phyloP scores from a whole-genome alignment of 2,113 vertebrate species.

The Amia ocellicauda region DNA sequence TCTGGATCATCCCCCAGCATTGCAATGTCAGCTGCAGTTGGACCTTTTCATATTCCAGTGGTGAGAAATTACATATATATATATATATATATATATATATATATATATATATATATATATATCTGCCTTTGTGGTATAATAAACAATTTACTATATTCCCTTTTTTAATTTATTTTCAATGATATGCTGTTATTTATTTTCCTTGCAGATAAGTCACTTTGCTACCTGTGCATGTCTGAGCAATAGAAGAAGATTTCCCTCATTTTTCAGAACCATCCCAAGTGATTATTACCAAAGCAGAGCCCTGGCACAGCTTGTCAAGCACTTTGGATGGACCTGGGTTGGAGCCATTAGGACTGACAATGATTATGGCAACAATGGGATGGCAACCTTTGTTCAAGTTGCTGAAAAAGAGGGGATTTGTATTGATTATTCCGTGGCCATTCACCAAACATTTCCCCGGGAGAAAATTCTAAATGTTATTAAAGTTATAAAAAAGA shows the following conservation, averaged over 20 bases:
- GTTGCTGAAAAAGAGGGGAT: constrained; percentile 3
- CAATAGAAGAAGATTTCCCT: constrained; percentile 8
- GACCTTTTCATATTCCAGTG: constrained; percentile 10
- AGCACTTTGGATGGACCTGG: constrained; percentile 22
- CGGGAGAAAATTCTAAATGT: not conserved
- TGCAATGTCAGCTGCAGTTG: not conserved
- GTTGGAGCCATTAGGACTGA: constrained; percentile 8
- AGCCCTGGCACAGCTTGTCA: constrained; percentile 11
- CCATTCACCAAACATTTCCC: not conserved
- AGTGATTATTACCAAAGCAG: constrained; percentile 17
- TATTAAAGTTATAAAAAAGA: not conserved
- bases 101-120: too few species aligned
- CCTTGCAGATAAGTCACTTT: constrained; percentile 9
- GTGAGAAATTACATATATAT: constrained; percentile 2
- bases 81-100: too few species aligned
- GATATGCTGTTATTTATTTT: not conserved
- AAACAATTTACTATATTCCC: too few species aligned
- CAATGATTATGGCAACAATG: constrained; percentile 18
- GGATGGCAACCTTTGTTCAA: not conserved
- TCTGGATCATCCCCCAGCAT: not conserved
- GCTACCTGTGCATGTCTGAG: constrained; percentile 2
- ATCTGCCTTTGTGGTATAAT: too few species aligned
- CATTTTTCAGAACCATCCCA: constrained; percentile 14
- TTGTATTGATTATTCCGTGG: constrained; percentile 2
- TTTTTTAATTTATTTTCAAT: too few species aligned